A percentile compares a stretch with the other conserved stretches of the same genome.
phyloP scores from a whole-genome alignment of 2,113 vertebrate genomes.

The Circaetus gallicus region DNA sequence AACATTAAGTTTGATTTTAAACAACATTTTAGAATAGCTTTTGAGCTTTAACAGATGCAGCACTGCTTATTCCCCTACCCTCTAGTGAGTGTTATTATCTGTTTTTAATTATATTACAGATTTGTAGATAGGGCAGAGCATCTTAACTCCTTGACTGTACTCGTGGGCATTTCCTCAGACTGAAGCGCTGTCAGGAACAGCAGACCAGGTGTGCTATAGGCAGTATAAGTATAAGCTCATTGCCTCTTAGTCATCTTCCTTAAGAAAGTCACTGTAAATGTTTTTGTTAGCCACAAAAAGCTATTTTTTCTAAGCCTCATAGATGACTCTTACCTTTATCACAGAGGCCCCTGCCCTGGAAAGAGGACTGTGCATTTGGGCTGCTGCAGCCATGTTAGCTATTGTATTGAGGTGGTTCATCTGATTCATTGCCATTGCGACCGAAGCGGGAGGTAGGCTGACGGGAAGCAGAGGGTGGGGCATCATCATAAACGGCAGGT shows the following conservation, averaged over 20 bases:
- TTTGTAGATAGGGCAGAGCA: neutral
- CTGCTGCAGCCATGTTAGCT: constrained; percentile 87
- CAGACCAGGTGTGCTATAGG: neutral
- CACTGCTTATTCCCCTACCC: neutral
- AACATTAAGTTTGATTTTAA: neutral
- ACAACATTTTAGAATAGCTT: neutral
- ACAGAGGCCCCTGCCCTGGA: constrained; percentile 83
- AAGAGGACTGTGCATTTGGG: constrained; percentile 86
- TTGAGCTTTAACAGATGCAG: neutral
- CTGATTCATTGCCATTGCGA: constrained; percentile 94
- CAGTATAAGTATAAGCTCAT: neutral
- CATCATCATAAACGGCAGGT: constrained; percentile 94
- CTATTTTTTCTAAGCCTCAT: neutral
- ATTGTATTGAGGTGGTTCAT: constrained; percentile 93
- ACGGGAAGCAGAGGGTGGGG: constrained; percentile 90
- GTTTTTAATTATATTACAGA: neutral
- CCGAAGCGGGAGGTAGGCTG: constrained; percentile 89
- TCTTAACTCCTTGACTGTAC: neutral
- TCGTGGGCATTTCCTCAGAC: neutral
- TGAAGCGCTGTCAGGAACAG: neutral
- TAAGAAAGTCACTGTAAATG: neutral
- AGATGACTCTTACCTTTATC: constrained; percentile 80
- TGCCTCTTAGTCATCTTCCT: neutral
- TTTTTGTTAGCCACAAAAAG: neutral
- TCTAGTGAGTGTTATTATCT: neutral